Evolutionary conservation across 2,113 vertebrate genomes (phyloP), one percentile per base, ranked within the genome.

Genomic region (Casuarius casuarius): DNA sequence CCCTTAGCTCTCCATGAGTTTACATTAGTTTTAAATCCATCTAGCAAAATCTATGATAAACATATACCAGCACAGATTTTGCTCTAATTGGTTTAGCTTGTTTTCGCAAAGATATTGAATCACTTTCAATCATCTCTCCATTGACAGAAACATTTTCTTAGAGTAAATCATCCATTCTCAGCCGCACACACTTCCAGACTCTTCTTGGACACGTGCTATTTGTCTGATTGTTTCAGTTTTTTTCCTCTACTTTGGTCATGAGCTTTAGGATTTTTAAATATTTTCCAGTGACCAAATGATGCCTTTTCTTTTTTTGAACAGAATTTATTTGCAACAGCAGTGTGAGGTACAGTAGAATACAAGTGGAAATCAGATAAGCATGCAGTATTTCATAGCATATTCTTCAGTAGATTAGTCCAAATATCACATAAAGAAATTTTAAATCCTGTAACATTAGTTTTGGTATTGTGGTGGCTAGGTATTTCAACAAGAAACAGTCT

Each of bases 301-400:
- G 1, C 6, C 2, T 42, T 88, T 87, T 84, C 44, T 33, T 88
- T 96, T 76, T 58, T 35, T 83, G 58, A 89, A 94, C 49, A 96
- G 23, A 40, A 38, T 98, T 98, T 98, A 98, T 98, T 98, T 97
- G 84, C 82, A 97, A 79, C 51, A 97, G 79, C 74, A 87, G 28
- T 93, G 94, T 90, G 89, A 97, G 81, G 97, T 92, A 84, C 23
- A 98, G 86, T 23, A 96, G 46, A 95, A 92, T 52, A 95, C 10
- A 87, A 61, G 42, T 78, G 62, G 91, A 94, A 94, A 96, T 9
- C 54, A 96, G 58, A 92, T 38, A 91, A 76, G 23, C 1, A 73
- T 54, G 31, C 77, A 83, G 90, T 85, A 93, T 65, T 87, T 92
- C 35, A 71, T 84, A 94, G 61, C 74, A 85, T 62, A 78, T 80